A percentile compares a stretch with the other conserved stretches of the same genome.
Evolutionary conservation across 1,140 invertebrate genomes (phyloP).

Genomic region (Danaus melanippus): DNA sequence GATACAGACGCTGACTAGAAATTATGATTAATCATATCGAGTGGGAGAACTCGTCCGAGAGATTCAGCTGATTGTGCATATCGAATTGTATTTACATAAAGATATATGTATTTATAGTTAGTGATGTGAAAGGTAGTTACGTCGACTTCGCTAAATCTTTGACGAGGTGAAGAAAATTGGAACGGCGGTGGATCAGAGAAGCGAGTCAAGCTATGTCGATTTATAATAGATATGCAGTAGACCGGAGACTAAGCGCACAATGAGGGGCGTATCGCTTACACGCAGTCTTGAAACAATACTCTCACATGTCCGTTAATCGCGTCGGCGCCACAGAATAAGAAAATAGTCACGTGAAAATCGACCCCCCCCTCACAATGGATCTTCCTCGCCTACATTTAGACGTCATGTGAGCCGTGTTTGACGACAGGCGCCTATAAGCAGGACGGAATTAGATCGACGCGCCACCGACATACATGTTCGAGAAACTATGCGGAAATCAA

Average conservation of each 20-base stretch:
- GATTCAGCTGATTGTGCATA: conserved; percentile 20
- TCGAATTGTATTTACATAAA: background rate
- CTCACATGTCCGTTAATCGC: conserved; percentile 52
- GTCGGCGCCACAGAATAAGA: conserved; percentile 52
- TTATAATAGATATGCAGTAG: conserved; percentile 63
- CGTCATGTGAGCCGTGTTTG: conserved; percentile 43
- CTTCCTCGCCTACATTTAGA: conserved; percentile 45
- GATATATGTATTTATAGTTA: too few species aligned
- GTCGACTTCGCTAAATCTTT: conserved; percentile 1
- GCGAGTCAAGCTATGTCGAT: conserved; percentile 44
- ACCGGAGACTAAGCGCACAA: conserved; percentile 56
- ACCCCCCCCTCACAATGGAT: conserved; percentile 30
- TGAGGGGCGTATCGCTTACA: conserved; percentile 61
- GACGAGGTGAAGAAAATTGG: conserved; percentile 33
- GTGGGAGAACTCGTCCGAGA: conserved; percentile 22
- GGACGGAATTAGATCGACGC: conserved; percentile 54
- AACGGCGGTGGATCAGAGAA: conserved; percentile 46
- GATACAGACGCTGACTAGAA: conserved; percentile 45
- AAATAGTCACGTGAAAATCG: conserved; percentile 54
- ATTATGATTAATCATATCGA: conserved; percentile 48
- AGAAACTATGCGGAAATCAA: conserved; percentile 64
- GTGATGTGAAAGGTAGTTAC: background rate
- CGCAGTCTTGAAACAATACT: conserved; percentile 58
- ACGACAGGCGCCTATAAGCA: conserved; percentile 48
- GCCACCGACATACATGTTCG: conserved; percentile 42